Conservation (phyloP, 2,113 vertebrate genomes). For the Sinosuthora webbiana region DNA sequence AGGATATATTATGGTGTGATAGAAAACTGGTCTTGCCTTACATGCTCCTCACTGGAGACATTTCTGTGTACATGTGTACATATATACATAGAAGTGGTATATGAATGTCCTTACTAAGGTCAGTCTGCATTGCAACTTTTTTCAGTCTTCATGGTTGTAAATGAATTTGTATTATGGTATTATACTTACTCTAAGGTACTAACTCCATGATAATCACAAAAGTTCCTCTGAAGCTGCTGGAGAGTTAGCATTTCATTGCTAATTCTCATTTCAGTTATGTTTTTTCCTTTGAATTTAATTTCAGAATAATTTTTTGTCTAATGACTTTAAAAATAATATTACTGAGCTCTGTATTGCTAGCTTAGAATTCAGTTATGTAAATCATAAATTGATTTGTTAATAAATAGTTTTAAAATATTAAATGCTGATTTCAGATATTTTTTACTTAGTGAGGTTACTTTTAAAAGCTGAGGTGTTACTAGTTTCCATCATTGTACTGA, state of each 20-base stretch:
- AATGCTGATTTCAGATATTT: neutral
- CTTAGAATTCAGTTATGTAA: neutral
- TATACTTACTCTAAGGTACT: neutral
- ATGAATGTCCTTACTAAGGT: neutral
- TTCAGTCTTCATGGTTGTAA: neutral
- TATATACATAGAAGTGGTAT: neutral
- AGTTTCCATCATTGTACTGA: neutral
- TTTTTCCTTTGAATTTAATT: neutral
- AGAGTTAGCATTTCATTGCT: neutral
- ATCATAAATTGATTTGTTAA: neutral
- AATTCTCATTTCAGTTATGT: neutral
- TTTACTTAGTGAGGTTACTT: neutral
- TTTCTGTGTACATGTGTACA: neutral
- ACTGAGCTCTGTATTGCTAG: neutral
- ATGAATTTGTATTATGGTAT: neutral
- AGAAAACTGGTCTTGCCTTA: neutral
- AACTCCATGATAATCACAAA: neutral
- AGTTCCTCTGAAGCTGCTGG: neutral
- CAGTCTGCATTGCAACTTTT: neutral
- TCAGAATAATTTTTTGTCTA: neutral
- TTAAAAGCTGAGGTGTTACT: neutral
- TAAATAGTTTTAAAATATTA: neutral
- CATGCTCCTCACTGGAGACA: fast-evolving
- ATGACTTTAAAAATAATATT: neutral
- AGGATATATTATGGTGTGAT: fast-evolving